Conservation (phyloP, 2,888 invertebrate species). For the Cheilosia pagana region DNA sequence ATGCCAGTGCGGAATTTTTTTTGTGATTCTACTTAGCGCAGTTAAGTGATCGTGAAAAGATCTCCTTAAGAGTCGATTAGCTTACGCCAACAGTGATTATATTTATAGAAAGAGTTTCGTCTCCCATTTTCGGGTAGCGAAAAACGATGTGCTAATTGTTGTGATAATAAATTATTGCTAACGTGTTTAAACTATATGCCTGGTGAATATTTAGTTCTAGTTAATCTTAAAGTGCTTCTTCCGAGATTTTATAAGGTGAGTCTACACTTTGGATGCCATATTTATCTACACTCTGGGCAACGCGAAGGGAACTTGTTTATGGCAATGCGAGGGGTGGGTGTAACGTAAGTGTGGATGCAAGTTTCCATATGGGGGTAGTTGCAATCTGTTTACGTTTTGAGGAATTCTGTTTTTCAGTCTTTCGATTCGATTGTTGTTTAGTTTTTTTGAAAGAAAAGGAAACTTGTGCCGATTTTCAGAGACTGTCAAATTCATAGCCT, state of each 20-base stretch:
- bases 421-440: too few species aligned
- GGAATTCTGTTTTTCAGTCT: too few species aligned
- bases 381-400: too few species aligned
- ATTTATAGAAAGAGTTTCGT: conserved; percentile 39
- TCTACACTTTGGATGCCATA: neutral
- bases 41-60: conserved; percentile 73
- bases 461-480: too few species aligned
- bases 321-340: neutral
- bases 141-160: conserved; percentile 49
- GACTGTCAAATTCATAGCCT: too few species aligned
- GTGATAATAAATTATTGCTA: neutral
- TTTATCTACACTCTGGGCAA: neutral
- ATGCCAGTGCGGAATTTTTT: conserved; percentile 44
- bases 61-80: conserved; percentile 63
- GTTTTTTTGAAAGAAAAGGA: too few species aligned
- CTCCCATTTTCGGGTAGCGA: conserved; percentile 7
- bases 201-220: neutral
- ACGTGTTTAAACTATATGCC: neutral
- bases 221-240: neutral
- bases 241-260: conserved; percentile 11
- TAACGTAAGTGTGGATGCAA: too few species aligned
- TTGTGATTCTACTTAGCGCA: conserved; percentile 61
- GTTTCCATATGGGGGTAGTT: too few species aligned
- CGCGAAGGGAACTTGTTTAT: neutral
- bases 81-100: conserved; percentile 30